A percentile compares a stretch with the other conserved stretches of the same genome.
These are phyloP conservation scores for Cepaea nemoralis DNA, from an alignment of 1,140 invertebrate genomes.

Conservation along the genomic window DNA sequence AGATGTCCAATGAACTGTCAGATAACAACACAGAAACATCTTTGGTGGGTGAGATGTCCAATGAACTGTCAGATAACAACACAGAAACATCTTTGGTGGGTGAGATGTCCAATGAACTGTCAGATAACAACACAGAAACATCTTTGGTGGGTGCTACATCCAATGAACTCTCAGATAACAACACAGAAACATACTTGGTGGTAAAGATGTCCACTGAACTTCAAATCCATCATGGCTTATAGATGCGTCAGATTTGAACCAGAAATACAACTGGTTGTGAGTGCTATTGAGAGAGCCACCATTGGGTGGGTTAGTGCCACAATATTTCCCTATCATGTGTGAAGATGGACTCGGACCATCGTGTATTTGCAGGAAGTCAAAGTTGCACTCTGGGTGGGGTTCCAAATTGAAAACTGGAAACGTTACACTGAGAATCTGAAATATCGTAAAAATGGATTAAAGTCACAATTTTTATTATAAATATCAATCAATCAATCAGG, in stretches of 20 bases:
- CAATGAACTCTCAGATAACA: too few species aligned
- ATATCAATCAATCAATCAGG: too few species aligned
- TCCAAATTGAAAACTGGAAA: conserved; percentile 76
- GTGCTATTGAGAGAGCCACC: conserved; percentile 74
- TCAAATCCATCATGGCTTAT: conserved; percentile 62
- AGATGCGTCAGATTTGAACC: conserved; percentile 64
- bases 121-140: too few species aligned
- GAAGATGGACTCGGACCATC: conserved; percentile 79
- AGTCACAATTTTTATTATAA: background rate
- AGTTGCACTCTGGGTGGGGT: conserved; percentile 62
- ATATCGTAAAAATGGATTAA: background rate
- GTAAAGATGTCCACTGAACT: conserved; percentile 74
- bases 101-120: too few species aligned
- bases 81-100: too few species aligned
- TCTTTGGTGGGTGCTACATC: too few species aligned
- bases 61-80: too few species aligned
- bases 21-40: too few species aligned
- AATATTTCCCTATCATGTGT: conserved; percentile 79
- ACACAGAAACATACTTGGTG: conserved; percentile 64
- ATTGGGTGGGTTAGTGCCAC: conserved; percentile 79
- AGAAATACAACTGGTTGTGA: conserved; percentile 77
- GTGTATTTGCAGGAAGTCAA: conserved; percentile 72
- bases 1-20: too few species aligned
- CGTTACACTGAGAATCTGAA: conserved; percentile 66
- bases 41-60: too few species aligned